Evolutionary conservation across 64 coral and sea anemone genomes (phyloP).

Genomic region (Montipora foliosa): DNA sequence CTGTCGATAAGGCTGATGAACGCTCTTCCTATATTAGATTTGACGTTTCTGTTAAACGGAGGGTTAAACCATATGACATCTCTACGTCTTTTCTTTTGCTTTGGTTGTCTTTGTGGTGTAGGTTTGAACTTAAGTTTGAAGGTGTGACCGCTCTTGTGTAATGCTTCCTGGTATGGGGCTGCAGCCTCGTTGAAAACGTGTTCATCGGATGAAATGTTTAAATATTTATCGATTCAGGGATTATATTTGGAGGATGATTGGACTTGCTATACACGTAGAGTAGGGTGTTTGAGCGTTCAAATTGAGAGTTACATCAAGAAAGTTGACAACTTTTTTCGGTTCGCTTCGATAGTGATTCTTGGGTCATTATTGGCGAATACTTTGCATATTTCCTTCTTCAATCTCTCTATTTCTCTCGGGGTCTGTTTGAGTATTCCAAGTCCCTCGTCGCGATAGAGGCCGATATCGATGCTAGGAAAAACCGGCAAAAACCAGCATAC

Average conservation of each 20-base stretch:
- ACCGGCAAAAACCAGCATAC: too few species aligned
- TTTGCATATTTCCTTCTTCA: background rate
- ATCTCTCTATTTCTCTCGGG: background rate
- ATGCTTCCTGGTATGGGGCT: slow-evolving; percentile 8
- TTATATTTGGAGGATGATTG: background rate
- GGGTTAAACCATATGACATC: slow-evolving; percentile 34
- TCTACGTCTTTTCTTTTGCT: background rate
- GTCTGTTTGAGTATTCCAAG: too few species aligned
- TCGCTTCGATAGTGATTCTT: too few species aligned
- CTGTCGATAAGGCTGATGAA: background rate
- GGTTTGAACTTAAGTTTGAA: slow-evolving; percentile 14
- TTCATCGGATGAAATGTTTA: background rate
- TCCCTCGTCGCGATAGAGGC: background rate
- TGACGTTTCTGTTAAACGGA: slow-evolving; percentile 8
- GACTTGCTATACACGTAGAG: background rate
- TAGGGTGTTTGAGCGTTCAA: background rate
- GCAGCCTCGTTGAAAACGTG: background rate
- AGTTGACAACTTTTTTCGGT: background rate
- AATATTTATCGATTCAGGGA: background rate
- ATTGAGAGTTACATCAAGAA: background rate
- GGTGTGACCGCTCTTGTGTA: slow-evolving; percentile 10
- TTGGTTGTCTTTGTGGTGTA: background rate
- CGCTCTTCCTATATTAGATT: slow-evolving; percentile 21
- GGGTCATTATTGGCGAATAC: background rate
- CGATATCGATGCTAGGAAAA: background rate